A percentile compares a stretch with the other conserved stretches of the same genome.
Conservation (phyloP, 2,113 vertebrate species). For the Turdus rufiventris region DNA sequence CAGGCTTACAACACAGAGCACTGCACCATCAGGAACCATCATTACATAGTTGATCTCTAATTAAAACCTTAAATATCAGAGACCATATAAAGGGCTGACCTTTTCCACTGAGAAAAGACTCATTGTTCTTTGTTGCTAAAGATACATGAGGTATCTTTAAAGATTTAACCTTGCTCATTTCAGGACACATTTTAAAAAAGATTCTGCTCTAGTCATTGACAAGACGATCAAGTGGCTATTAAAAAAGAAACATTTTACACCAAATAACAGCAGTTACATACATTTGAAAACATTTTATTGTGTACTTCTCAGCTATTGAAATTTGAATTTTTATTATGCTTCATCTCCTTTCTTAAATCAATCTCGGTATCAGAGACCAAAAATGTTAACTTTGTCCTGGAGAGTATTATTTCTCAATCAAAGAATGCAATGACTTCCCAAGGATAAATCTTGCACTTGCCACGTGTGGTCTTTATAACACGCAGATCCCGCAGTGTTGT, state of each 20-base stretch:
- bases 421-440: neutral
- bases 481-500: neutral
- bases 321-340: neutral
- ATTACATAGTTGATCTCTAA: constrained; percentile 2
- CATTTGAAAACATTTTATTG: neutral
- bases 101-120: constrained; percentile 9
- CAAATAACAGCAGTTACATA: neutral
- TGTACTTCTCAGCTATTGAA: neutral
- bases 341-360: neutral
- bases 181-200: neutral
- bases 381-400: neutral
- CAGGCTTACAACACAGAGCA: neutral
- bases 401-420: neutral
- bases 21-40: neutral
- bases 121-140: constrained; percentile 6
- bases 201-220: neutral
- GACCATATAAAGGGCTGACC: neutral
- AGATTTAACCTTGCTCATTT: neutral
- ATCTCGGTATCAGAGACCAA: neutral
- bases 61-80: constrained; percentile 36
- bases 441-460: neutral
- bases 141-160: neutral
- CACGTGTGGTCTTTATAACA: neutral
- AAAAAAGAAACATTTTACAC: neutral
- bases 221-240: neutral